These are phyloP conservation scores for Hippocampus kuda DNA, from an alignment of 2,797 vertebrate species.

Conservation along the genomic window DNA sequence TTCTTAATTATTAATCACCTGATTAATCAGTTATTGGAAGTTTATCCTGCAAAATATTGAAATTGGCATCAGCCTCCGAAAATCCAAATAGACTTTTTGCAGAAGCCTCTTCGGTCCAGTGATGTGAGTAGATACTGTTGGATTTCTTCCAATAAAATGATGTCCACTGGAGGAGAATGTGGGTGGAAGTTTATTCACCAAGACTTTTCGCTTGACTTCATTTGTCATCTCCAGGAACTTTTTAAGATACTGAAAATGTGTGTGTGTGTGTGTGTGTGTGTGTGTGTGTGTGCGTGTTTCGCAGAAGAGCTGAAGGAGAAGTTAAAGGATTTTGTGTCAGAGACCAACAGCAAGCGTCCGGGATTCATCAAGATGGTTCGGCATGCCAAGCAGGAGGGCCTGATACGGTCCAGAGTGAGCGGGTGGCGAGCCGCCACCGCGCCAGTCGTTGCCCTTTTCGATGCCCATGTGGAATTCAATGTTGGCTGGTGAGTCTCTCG, in stretches of 20 bases:
- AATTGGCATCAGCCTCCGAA: not conserved
- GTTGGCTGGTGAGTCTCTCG: conserved; percentile 82
- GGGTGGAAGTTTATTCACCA: conserved; percentile 41
- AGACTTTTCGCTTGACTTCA: conserved; percentile 22
- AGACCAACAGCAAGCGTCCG: conserved; percentile 74
- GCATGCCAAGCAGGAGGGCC: conserved; percentile 86
- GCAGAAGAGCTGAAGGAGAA: conserved; percentile 93
- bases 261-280: conserved; percentile 11
- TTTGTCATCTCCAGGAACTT: conserved; percentile 25
- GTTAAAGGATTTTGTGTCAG: conserved; percentile 79
- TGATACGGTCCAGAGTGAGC: conserved; percentile 91
- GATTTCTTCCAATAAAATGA: conserved; percentile 42
- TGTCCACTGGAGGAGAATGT: conserved; percentile 42
- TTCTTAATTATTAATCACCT: no score
- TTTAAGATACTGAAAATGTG: conserved; percentile 10
- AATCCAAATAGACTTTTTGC: not conserved
- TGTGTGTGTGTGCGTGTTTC: conserved; percentile 23
- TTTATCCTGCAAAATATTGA: no score
- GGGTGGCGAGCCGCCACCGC: conserved; percentile 89
- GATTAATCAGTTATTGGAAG: no score
- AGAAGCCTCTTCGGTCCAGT: conserved; percentile 10
- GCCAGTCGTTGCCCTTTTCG: conserved; percentile 91
- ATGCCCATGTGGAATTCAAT: conserved; percentile 94
- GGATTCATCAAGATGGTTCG: conserved; percentile 91
- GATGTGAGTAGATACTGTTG: conserved; percentile 49